A percentile compares a stretch with the other conserved stretches of the same genome.
Evolutionary conservation across 37 sponge, comb jelly and placozoan species (phyloP).

Genomic region (Ephydatia muelleri): DNA sequence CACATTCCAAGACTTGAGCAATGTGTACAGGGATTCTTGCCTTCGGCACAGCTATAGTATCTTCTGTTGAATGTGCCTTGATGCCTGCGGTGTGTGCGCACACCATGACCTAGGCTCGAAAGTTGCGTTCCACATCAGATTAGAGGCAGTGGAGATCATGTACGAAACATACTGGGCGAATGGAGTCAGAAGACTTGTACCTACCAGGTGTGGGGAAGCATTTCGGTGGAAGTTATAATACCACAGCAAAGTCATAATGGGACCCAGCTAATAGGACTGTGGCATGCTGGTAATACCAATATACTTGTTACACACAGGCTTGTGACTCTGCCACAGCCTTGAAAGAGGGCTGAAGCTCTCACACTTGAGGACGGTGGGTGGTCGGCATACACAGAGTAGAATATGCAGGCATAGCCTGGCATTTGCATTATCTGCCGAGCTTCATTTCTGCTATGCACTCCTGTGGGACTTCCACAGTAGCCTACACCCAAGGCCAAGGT

Average conservation of each 20-base stretch:
- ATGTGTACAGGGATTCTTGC: neutral
- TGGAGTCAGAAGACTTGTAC: neutral
- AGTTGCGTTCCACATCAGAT: conserved; percentile 40
- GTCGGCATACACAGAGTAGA: neutral
- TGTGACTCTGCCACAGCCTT: conserved; percentile 10
- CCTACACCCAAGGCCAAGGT: too few relatives aligned
- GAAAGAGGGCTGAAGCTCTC: conserved; percentile 5
- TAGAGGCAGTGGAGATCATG: conserved; percentile 33
- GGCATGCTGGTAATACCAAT: conserved; percentile 34
- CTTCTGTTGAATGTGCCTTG: neutral
- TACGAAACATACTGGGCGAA: conserved; percentile 4
- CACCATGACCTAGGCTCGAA: conserved; percentile 17
- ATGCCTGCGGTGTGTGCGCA: neutral
- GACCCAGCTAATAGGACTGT: neutral
- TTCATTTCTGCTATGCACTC: conserved; percentile 24
- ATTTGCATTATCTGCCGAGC: neutral
- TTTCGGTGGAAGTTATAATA: conserved; percentile 19
- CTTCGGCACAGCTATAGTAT: neutral
- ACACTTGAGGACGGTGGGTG: neutral
- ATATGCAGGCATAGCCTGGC: neutral
- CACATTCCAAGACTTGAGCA: conserved; percentile 43
- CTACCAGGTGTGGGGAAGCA: neutral
- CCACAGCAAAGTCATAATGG: conserved; percentile 15
- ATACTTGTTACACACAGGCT: too few relatives aligned
- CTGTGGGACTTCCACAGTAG: conserved; percentile 2